These are phyloP conservation scores for Diarsia rubi DNA, from an alignment of 2,888 invertebrate genomes.

Conservation along the genomic window DNA sequence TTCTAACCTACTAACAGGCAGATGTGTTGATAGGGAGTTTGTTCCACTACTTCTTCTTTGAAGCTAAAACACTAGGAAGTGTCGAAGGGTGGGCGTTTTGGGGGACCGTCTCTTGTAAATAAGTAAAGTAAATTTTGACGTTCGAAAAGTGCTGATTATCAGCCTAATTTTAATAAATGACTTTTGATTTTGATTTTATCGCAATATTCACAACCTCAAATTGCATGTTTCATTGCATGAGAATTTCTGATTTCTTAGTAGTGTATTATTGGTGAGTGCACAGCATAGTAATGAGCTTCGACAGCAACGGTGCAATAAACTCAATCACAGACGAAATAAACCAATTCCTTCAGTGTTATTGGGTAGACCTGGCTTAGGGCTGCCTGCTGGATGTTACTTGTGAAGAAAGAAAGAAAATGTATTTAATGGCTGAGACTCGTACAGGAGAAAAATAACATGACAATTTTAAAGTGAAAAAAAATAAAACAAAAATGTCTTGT, in stretches of 20 bases:
- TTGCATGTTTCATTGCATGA: background rate
- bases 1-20: too few relatives aligned
- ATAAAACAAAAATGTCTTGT: background rate
- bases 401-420: background rate
- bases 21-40: too few relatives aligned
- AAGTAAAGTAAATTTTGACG: too few relatives aligned
- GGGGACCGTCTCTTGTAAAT: too few relatives aligned
- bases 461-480: background rate
- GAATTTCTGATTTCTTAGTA: slow-evolving; percentile 37
- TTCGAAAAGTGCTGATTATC: too few relatives aligned
- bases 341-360: slow-evolving; percentile 44
- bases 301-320: slow-evolving; percentile 45
- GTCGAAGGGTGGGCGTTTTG: too few relatives aligned
- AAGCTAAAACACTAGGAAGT: too few relatives aligned
- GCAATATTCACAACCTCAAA: background rate
- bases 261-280: slow-evolving; percentile 33
- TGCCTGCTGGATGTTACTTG: slow-evolving; percentile 5
- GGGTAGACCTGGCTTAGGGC: slow-evolving; percentile 33
- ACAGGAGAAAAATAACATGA: background rate
- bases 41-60: too few relatives aligned
- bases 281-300: slow-evolving; percentile 39
- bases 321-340: slow-evolving; percentile 55
- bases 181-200: too few relatives aligned
- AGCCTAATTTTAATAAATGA: too few relatives aligned
- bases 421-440: background rate